Evolutionary conservation across 2,888 invertebrate species (phyloP), one percentile per base, ranked within the genome.

Genomic region (Acanthosepion esculentum): DNA sequence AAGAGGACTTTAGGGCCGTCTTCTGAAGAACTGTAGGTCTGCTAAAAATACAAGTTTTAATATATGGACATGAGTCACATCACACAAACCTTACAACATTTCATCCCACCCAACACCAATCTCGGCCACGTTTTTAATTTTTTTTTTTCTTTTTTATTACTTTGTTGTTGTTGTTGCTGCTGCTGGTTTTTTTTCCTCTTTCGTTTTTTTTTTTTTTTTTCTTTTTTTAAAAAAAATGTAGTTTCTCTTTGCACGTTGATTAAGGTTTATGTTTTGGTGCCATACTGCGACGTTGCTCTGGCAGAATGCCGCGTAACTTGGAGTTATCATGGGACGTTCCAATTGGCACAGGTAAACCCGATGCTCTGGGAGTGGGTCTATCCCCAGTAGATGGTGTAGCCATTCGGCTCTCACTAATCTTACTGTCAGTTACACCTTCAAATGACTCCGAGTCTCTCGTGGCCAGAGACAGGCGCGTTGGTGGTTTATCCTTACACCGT

Each of bases 371-470:
- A 95, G 96, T 96, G 95, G 96, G 96, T 48, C 97, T 95, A 92
- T 96, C 97, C 94, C 96, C 97, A 94, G 97, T 96, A n/a, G 97
- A 96, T 26, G 97, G 97, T 53, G 97, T 97, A 53, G 97, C 96
- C 94, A 97, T 95, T 94, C 97, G 96, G 95, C 95, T 96, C 91
- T 97, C 97, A 95, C 96, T 96, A 91, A 96, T 95, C 94, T 96
- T 95, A 95, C 96, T 96, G 94, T 96, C 96, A 48, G 95, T 95
- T 91, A 96, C 96, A 78, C 96, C 96, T 94, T 96, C 96, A 55
- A 96, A 96, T 48, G 95, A 95, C 94, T 96, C 96, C 59, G 96
- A 95, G 53, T 96, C 96, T 94, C 96, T 94, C 92, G 96, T 96
- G 91, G 96, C 95, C 94, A 97, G 95, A 59, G 96, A 96, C 94